Evolutionary conservation across 2,888 invertebrate genomes (phyloP).

Genomic region (Pseudococcus jackbeardsleyi): DNA sequence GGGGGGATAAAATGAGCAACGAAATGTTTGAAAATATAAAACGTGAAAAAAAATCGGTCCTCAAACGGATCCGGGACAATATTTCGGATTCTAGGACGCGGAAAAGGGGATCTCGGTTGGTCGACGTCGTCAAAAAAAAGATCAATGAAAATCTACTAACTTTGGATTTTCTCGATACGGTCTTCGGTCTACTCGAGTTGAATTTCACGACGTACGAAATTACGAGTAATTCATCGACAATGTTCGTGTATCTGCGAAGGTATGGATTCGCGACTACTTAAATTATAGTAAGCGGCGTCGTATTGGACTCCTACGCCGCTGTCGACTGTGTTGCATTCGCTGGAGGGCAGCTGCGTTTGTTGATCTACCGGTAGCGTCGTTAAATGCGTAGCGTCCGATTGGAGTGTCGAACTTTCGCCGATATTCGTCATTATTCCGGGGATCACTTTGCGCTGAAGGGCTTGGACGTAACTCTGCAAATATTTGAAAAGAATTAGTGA

Average conservation of each 20-base stretch:
- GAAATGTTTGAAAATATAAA: background rate
- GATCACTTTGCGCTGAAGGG: slow-evolving; percentile 80
- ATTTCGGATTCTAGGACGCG: background rate
- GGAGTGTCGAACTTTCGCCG: slow-evolving; percentile 77
- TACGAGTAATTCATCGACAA: background rate
- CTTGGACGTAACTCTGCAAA: slow-evolving; percentile 83
- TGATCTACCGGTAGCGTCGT: slow-evolving; percentile 80
- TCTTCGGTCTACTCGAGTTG: background rate
- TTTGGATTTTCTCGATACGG: background rate
- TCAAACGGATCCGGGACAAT: no score
- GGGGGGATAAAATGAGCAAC: background rate
- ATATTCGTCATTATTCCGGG: slow-evolving; percentile 71
- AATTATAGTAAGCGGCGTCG: slow-evolving; percentile 55
- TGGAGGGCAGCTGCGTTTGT: slow-evolving; percentile 70
- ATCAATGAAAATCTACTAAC: background rate
- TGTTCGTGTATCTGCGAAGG: slow-evolving; percentile 53
- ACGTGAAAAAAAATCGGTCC: background rate
- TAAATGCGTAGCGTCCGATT: slow-evolving; percentile 83
- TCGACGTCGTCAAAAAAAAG: background rate
- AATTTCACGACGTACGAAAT: background rate
- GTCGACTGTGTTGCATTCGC: slow-evolving; percentile 61
- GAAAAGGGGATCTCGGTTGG: background rate
- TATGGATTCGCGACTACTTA: slow-evolving; percentile 61
- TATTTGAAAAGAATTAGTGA: slow-evolving; percentile 52
- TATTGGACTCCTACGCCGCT: slow-evolving; percentile 60